Base-by-base conservation (phyloP, 2,797 vertebrate genomes). In the Enoplosus armatus region DNA sequence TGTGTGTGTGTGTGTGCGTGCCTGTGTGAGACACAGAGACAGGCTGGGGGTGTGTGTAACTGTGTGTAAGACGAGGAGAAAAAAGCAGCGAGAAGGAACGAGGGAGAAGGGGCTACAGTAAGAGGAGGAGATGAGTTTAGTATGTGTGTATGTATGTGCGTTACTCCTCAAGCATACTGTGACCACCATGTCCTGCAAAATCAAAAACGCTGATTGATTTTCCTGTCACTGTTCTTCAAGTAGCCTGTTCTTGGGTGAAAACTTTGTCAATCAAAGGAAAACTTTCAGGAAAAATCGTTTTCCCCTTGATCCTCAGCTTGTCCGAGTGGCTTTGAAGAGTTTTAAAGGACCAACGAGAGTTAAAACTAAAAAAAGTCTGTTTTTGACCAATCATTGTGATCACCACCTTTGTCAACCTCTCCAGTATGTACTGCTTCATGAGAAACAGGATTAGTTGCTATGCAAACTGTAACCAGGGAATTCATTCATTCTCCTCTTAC, bases 51-150 rank as follows among this genome's bases (percentile, higher is more conserved):
- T 80, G 84, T 75, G 81, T 79, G 83, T 79, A 67, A 61, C 63
- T 79, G 82, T 81, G 79, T 86, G 83, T 83, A 86, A 88, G 75
- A 86, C 3, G 59, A 88, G 80, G 55, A 90, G 79, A 70, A 69
- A 86, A 79, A 85, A 64, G 87, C 60, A 82, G 75, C 45, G 79
- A 78, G 80, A 66, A 39, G n/a, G 67, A 89, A 62, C 8, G 54
- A 68, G 54, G 71, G 62, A 74, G 70, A 79, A 43, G 11, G 11
- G 48, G 64, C 61, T 75, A 82, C 63, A 86, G 67, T 70, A 58
- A 16, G 47, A 87, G 76, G 31, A 75, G 80, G 61, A 51, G 72
- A 73, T 41, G 74, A 75, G 75, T 72, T 84, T 78, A 47, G 73
- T 61, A 26, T 48, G 41, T 37, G 61, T 75, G 58, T 62, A 43